These are phyloP conservation scores for Steinernema scapterisci DNA, from an alignment of 2,888 invertebrate genomes.

Conservation along the genomic window DNA sequence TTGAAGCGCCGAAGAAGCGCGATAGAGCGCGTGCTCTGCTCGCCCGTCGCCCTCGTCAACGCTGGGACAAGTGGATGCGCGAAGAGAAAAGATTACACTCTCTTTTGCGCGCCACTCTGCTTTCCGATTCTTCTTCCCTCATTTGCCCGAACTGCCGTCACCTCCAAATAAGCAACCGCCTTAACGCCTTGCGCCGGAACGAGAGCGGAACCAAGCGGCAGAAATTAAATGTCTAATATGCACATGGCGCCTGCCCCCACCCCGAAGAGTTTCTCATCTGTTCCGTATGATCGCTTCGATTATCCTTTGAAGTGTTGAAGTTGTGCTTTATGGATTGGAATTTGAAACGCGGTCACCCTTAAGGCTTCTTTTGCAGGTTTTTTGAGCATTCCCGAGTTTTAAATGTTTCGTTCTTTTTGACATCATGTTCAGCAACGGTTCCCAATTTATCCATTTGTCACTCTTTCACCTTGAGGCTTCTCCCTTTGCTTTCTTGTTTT, in stretches of 20 bases:
- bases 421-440: too few species aligned
- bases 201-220: not conserved
- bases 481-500: too few species aligned
- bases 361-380: too few species aligned
- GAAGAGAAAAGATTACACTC: conserved; percentile 30
- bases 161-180: conserved; percentile 2
- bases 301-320: too few species aligned
- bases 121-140: not conserved
- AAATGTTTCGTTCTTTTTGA: too few species aligned
- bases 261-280: too few species aligned
- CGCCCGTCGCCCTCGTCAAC: not conserved
- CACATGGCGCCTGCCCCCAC: not conserved
- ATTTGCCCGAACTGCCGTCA: not conserved
- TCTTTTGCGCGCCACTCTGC: not conserved
- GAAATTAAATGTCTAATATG: conserved; percentile 5
- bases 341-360: too few species aligned
- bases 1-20: not conserved
- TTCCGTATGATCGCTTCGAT: too few species aligned
- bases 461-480: too few species aligned
- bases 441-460: too few species aligned
- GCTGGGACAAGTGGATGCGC: conserved; percentile 10
- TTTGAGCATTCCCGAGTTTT: too few species aligned
- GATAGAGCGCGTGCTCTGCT: too few species aligned
- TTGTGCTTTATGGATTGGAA: not conserved
- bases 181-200: not conserved